Percentiles rank a stretch among this genome's conserved stretches.
These are phyloP conservation scores for Cantharis lateralis DNA, from an alignment of 2,888 invertebrate genomes.

Conservation along the genomic window DNA sequence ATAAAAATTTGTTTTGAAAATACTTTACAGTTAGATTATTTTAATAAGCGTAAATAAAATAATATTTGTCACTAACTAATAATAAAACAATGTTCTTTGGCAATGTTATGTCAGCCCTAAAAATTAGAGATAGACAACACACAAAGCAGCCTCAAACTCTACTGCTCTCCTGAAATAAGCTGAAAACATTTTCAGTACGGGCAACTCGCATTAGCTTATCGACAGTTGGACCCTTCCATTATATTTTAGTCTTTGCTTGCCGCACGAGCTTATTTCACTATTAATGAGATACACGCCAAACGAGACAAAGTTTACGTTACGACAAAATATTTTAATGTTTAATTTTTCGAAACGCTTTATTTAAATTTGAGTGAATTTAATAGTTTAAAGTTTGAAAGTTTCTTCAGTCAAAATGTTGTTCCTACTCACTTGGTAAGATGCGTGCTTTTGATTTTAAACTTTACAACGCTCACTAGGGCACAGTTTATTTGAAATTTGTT, in stretches of 20 bases:
- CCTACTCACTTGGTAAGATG: slow-evolving; percentile 39
- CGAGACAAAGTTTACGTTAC: slow-evolving; percentile 22
- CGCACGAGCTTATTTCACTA: slow-evolving; percentile 43
- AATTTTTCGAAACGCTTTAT: not conserved
- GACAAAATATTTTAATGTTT: not conserved
- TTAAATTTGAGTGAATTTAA: slow-evolving; percentile 3
- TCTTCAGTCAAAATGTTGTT: slow-evolving; percentile 2
- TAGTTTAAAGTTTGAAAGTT: slow-evolving; percentile 4
- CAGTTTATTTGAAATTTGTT: not conserved
- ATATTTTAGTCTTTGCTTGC: slow-evolving; percentile 47
- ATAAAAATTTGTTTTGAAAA: not conserved
- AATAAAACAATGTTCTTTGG: not conserved
- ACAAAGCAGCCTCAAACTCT: slow-evolving; percentile 13
- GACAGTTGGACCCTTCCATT: slow-evolving; percentile 48
- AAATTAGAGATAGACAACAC: slow-evolving; percentile 23
- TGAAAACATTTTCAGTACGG: slow-evolving; percentile 20
- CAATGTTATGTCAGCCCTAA: slow-evolving; percentile 1
- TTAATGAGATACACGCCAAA: slow-evolving; percentile 36
- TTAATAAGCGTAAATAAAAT: not conserved
- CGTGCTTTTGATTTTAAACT: slow-evolving; percentile 23
- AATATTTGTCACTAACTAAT: not conserved
- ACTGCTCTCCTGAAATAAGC: slow-evolving; percentile 11
- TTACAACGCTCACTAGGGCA: not conserved
- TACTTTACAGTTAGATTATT: not conserved
- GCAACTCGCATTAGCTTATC: slow-evolving; percentile 28